Base-by-base conservation (phyloP, 2,113 vertebrate genomes). In the Ammodramus savannarum region DNA sequence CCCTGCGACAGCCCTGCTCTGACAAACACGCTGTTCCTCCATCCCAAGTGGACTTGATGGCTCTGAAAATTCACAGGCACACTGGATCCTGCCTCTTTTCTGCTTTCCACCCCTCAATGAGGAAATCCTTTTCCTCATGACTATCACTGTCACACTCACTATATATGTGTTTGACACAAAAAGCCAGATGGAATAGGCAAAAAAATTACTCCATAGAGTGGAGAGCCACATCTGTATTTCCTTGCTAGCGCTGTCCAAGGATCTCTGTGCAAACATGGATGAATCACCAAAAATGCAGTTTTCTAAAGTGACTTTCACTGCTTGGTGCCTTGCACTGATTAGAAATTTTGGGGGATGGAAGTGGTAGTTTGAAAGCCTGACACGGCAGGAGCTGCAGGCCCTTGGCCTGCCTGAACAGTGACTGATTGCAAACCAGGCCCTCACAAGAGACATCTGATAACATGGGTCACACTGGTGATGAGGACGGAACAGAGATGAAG, bases 391-490 rank as follows among this genome's bases (percentile, higher is more conserved):
- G 22, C 14, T 88, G 46, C 1, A 8, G 54, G 57, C 13, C 9
- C 38, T 83, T 31, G 26, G 48, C 36, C 36, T 1, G 0, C 57
- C 36, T 59, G 67, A 57, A 83, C 25, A 25, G 1, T 22, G 67
- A 69, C 26, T 36, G 77, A 69, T 32, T 52, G 34, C 13, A 58
- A 94, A 41, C 11, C 12, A 52, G 85, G 29, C n/a, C 41, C 29
- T 75, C 5, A 0, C 25, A 82, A 52, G 0, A 91, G 57, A 67
- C 0, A 0, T 20, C 27, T 79, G 58, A 34, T 83, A 83, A 73
- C 7, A 1, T 11, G 46, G 79, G 75, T 82, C 71, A 76, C 43
- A 16, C 19, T 44, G 63, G 14, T 43, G 23, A 20, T n/a, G 19
- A 16, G 10, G 18, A 10, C 81, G 52, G 27, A 32, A 81, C 49